These are phyloP conservation scores for Allobates femoralis DNA, from an alignment of 2,797 vertebrate species.

Conservation along the genomic window DNA sequence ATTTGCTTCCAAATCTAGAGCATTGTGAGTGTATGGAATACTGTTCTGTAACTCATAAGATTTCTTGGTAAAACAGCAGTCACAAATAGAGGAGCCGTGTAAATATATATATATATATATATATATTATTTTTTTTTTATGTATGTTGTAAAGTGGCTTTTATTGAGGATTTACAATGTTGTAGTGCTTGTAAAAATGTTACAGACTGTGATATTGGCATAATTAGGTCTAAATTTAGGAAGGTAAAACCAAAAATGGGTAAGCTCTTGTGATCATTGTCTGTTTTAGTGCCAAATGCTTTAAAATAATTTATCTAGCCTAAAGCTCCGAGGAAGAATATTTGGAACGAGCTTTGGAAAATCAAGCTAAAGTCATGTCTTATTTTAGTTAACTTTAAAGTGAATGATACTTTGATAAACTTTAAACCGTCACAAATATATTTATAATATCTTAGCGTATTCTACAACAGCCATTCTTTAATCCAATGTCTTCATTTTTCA, in stretches of 20 bases:
- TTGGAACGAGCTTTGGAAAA: background rate
- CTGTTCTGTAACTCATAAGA: too few relatives aligned
- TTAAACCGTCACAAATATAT: background rate
- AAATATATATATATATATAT: too few relatives aligned
- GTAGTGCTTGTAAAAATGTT: too few relatives aligned
- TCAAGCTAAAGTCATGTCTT: background rate
- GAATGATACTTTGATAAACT: too few relatives aligned
- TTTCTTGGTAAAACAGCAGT: too few relatives aligned
- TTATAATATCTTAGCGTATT: background rate
- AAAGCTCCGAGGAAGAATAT: background rate
- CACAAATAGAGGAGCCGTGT: too few relatives aligned
- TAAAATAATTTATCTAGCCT: background rate
- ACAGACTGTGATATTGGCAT: background rate
- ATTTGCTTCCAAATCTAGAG: too few relatives aligned
- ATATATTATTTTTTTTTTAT: background rate
- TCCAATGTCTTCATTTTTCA: constrained; percentile 21
- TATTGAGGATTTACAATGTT: background rate
- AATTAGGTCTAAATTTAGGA: background rate
- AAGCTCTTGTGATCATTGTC: background rate
- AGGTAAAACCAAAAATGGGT: background rate
- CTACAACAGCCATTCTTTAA: background rate
- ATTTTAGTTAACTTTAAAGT: too few relatives aligned
- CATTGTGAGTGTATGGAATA: too few relatives aligned
- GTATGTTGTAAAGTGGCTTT: background rate
- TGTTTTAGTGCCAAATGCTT: too few relatives aligned